phyloP scores from a whole-genome alignment of 2,113 vertebrate species.

The Chauna torquata region DNA sequence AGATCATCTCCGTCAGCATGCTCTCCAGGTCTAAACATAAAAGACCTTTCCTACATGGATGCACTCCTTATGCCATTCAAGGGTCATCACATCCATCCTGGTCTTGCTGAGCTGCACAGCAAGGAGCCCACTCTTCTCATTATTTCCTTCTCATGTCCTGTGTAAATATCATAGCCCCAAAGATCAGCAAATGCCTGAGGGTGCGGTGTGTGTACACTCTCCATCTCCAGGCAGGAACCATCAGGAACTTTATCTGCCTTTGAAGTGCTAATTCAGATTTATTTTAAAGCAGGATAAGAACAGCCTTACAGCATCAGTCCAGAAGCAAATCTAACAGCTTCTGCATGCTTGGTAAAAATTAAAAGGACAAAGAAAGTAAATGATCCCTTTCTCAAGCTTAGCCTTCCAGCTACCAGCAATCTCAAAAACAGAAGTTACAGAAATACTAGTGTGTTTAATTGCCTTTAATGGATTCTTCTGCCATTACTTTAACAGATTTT shows the following conservation, averaged over 20 bases:
- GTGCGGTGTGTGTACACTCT: not conserved
- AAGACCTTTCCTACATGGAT: not conserved
- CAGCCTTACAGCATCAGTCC: not conserved
- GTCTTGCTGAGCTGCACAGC: not conserved
- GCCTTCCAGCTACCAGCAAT: not conserved
- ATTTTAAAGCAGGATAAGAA: not conserved
- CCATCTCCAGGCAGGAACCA: not conserved
- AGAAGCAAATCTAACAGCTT: not conserved
- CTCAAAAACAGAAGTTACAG: not conserved
- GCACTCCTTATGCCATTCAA: not conserved
- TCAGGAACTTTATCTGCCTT: not conserved
- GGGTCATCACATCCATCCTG: not conserved
- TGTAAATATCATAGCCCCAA: not conserved
- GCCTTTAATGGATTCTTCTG: not conserved
- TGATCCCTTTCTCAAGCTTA: not conserved
- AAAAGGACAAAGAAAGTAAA: not conserved
- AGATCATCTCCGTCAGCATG: not conserved
- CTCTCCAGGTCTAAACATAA: not conserved
- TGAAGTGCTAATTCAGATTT: not conserved
- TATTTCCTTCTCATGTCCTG: not conserved
- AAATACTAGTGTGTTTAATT: not conserved
- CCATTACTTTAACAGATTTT: not conserved
- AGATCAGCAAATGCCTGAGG: not conserved
- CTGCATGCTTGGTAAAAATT: not conserved
- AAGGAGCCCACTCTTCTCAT: not conserved